Evolutionary conservation across 2,113 vertebrate genomes (phyloP).

Genomic region (Stomatorhinus ivindoensis): DNA sequence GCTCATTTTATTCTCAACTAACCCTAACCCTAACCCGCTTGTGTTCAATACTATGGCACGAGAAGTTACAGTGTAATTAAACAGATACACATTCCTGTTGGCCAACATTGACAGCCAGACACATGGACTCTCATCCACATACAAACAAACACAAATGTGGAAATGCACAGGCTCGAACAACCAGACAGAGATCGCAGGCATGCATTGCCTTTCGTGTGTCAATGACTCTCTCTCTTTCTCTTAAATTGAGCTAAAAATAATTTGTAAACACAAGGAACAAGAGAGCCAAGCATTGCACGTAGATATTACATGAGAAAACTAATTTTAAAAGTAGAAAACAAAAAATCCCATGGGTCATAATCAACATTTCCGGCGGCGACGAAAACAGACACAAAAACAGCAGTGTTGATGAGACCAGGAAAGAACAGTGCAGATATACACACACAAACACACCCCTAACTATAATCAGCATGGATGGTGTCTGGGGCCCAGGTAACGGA

Average conservation of each 20-base stretch:
- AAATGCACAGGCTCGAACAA: slow-evolving; percentile 22
- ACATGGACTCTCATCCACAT: background rate
- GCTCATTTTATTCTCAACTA: background rate
- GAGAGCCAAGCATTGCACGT: background rate
- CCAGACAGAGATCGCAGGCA: background rate
- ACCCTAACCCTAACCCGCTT: no score
- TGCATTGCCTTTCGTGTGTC: background rate
- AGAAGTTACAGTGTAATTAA: background rate
- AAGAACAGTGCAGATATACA: slow-evolving; percentile 7
- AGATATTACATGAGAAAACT: background rate
- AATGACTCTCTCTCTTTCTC: background rate
- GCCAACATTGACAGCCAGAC: background rate
- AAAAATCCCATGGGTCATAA: background rate
- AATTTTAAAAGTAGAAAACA: background rate
- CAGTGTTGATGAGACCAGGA: background rate
- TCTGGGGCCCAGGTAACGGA: background rate
- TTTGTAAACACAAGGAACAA: background rate
- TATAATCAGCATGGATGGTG: slow-evolving; percentile 25
- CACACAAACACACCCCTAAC: slow-evolving; percentile 22
- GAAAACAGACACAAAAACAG: background rate
- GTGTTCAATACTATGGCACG: background rate
- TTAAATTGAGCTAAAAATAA: background rate
- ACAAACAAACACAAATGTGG: slow-evolving; percentile 11
- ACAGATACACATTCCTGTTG: background rate
- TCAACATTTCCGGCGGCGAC: background rate